Base-by-base conservation (phyloP, 2,797 vertebrate species). In the Myripristis jacobus region DNA sequence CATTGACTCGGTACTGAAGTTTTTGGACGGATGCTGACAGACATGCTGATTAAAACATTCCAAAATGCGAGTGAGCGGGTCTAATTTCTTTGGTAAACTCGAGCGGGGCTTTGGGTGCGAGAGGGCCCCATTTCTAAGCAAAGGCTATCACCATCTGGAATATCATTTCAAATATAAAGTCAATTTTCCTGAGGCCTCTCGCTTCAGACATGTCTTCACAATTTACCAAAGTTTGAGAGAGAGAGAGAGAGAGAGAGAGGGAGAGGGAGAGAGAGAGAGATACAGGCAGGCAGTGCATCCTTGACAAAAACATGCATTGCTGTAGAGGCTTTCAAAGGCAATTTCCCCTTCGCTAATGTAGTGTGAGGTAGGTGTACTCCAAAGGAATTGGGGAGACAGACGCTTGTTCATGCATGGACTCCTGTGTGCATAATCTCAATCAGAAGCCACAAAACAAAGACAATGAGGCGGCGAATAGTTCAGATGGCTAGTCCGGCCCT, bases 341-440 rank as follows among this genome's bases (percentile, higher is more conserved):
- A 78, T 80, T 82, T 73, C 55, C 44, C 58, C 60, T 63, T 13
- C 1, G 18, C 66, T 74, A 75, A 70, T 79, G 63, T 70, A 7
- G 29, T 51, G 47, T 7, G 4, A 75, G 76, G 61, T 31, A 53
- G 36, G 18, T 0, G 3, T 18, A 53, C 73, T 67, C 53, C 15
- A 36, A 68, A 56, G 4, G 60, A 75, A 80, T 81, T 66, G 29
- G 31, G 53, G 27, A 70, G 60, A 75, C 47, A 22, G 46, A 62
- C 52, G 48, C 47, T 51, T 66, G 73, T 70, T 69, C 64, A 70
- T 54, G 77, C 60, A 58, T 47, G n/a, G 25, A 73, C 41, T 13
- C 13, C 0, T 6, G 18, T 41, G n/a, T 60, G 65, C 29, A n/a
- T 48, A 57, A 78, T 77, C 57, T 46, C 57, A 24, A 52, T 54